Evolutionary conservation across 2,888 invertebrate genomes (phyloP), one percentile per base, ranked within the genome.

Genomic region (Caenorhabditis angaria): DNA sequence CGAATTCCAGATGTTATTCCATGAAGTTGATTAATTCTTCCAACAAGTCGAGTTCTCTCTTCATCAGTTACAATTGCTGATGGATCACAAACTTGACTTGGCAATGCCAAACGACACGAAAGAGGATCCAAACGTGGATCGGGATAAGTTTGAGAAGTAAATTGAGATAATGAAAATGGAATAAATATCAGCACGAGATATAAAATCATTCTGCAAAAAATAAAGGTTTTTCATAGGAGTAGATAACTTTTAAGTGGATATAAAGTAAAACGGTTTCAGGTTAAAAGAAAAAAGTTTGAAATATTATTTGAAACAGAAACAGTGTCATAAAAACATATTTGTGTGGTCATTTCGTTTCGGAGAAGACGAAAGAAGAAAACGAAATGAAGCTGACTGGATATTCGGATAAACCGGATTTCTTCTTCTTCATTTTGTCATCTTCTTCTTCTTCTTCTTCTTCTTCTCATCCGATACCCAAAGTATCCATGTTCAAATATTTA

Each of bases 71-170:
- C 71, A 58, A 86, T 82, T 20, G 84, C 85, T n/a, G 82, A 77
- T 18, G 86, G 86, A 70, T 86, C 86, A 70, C 86, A 86, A 8
- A 86, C 79, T 61, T 65, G 68, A 18, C 78, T 76, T 8, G 80
- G 80, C 28, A 82, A 70, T 1, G 76, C 76, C 25, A 77, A 27
- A 2, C 80, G 76, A 61, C 82, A 82, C 1, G 76, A 72, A n/a
- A 83, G 71, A 0, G 83, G 83, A 59, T 83, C 83, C 24, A 77
- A 58, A 25, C 83, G 64, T 4, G 84, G 85, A 56, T 85, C 85
- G 6, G 85, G 85, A 55, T 82, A 85, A n/a, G 82, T 83, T 70
- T 84, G 84, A 0, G 84, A 80, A 50, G 78, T 83, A 78, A 77
- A 85, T 65, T 85, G 85, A 10, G 76, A 58, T 1, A 54, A 54